Evolutionary conservation across 2,888 invertebrate species (phyloP).

Genomic region (Isoperla grammatica): DNA sequence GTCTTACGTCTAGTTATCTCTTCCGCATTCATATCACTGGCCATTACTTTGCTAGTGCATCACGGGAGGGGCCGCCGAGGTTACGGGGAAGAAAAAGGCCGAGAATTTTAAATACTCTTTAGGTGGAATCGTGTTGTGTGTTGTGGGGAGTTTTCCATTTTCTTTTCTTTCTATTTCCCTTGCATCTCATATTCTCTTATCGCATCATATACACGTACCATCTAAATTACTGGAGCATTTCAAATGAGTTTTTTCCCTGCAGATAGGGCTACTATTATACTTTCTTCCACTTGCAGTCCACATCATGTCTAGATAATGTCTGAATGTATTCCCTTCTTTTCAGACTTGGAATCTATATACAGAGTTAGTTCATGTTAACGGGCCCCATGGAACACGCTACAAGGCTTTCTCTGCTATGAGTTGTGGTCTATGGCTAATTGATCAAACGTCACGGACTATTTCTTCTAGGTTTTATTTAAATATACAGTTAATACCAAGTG

Average conservation of each 20-base stretch:
- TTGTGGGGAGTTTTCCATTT: slow-evolving; percentile 8
- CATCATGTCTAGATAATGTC: neutral
- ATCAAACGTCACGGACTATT: slow-evolving; percentile 2
- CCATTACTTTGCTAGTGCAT: slow-evolving; percentile 6
- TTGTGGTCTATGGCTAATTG: neutral
- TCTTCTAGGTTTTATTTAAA: neutral
- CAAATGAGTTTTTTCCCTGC: slow-evolving; percentile 8
- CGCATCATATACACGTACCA: slow-evolving; percentile 10
- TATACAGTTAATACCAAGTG: too few relatives aligned
- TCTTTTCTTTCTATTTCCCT: neutral
- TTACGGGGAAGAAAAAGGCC: slow-evolving; percentile 8
- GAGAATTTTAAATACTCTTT: slow-evolving; percentile 20
- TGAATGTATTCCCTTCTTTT: too few relatives aligned
- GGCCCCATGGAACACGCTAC: too few relatives aligned
- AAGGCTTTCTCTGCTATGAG: too few relatives aligned
- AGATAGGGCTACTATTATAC: slow-evolving; percentile 3
- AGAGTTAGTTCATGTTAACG: too few relatives aligned
- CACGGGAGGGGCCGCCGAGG: neutral
- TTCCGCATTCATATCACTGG: slow-evolving; percentile 18
- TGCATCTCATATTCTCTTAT: slow-evolving; percentile 3
- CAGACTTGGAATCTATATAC: too few relatives aligned
- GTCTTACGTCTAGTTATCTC: slow-evolving; percentile 7
- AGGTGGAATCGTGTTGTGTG: slow-evolving; percentile 15
- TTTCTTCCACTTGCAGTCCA: slow-evolving; percentile 3
- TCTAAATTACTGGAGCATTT: slow-evolving; percentile 17